Evolutionary conservation across 2,888 invertebrate genomes (phyloP).

Genomic region (Julus scanicus): DNA sequence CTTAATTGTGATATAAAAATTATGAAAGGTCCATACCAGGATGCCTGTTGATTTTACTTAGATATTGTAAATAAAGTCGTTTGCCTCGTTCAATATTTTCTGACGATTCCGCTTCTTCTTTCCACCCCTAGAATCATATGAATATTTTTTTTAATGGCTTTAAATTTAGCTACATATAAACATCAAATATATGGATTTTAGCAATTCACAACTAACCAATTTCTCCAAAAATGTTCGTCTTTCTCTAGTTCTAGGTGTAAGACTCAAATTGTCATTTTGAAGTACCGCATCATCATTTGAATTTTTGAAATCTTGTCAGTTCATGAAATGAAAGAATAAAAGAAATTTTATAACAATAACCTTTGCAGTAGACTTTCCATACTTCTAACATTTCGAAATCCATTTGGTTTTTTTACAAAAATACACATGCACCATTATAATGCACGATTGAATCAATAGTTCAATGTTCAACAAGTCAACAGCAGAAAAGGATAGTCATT

Average conservation of each 20-base stretch:
- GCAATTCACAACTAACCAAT: slow-evolving; percentile 55
- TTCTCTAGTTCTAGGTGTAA: slow-evolving; percentile 53
- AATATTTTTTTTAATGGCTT: background rate
- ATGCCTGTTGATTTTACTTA: slow-evolving; percentile 49
- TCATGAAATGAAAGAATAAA: background rate
- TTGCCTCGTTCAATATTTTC: slow-evolving; percentile 47
- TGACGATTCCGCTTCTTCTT: slow-evolving; percentile 40
- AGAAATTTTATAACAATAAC: background rate
- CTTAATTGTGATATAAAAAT: background rate
- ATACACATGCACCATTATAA: background rate
- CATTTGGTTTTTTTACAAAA: background rate
- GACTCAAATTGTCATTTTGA: background rate
- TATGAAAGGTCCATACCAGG: background rate
- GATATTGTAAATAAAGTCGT: slow-evolving; percentile 53
- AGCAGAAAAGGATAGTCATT: background rate
- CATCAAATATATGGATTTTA: background rate
- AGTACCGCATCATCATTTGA: slow-evolving; percentile 12
- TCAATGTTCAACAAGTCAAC: too few species aligned
- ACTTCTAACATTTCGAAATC: background rate
- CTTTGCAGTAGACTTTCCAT: too few species aligned
- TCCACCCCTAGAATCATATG: slow-evolving; percentile 49
- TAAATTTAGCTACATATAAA: background rate
- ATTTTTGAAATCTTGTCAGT: background rate
- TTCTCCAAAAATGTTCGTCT: slow-evolving; percentile 59
- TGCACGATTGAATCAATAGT: too few species aligned